Evolutionary conservation across 1,140 invertebrate genomes (phyloP).

Genomic region (Chironomus striatipennis): DNA sequence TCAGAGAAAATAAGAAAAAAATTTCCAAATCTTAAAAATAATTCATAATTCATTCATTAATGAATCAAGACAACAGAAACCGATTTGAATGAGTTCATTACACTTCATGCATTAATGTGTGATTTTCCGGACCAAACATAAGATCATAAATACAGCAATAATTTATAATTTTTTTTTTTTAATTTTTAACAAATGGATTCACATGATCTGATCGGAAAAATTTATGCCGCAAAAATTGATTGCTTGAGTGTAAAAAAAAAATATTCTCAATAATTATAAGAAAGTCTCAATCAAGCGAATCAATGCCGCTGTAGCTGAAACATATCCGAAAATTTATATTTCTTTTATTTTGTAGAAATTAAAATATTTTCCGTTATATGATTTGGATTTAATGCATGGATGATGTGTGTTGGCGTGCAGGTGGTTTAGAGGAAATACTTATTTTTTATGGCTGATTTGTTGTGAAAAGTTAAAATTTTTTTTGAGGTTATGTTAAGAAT

Average conservation of each 20-base stretch:
- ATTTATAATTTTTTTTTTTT: background rate
- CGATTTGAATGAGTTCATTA: background rate
- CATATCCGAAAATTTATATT: no score
- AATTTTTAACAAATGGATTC: background rate
- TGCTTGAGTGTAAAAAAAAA: background rate
- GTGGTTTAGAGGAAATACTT: no score
- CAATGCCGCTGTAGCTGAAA: no score
- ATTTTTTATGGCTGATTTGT: no score
- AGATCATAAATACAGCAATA: background rate
- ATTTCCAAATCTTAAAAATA: no score
- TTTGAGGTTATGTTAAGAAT: no score
- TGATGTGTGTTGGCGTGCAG: background rate
- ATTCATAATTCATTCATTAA: no score
- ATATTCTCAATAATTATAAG: no score
- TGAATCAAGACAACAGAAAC: no score
- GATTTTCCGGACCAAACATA: background rate
- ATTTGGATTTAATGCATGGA: background rate
- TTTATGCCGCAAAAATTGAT: slow-evolving; percentile 3
- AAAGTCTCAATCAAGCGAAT: no score
- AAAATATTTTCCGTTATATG: background rate
- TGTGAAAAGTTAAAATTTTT: no score
- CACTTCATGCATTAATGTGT: slow-evolving; percentile 2
- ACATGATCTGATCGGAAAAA: background rate
- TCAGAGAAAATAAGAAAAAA: no score
- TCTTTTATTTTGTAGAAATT: background rate